These are phyloP conservation scores for Microctonus aethiopoides DNA, from an alignment of 2,888 invertebrate genomes.

Conservation along the genomic window DNA sequence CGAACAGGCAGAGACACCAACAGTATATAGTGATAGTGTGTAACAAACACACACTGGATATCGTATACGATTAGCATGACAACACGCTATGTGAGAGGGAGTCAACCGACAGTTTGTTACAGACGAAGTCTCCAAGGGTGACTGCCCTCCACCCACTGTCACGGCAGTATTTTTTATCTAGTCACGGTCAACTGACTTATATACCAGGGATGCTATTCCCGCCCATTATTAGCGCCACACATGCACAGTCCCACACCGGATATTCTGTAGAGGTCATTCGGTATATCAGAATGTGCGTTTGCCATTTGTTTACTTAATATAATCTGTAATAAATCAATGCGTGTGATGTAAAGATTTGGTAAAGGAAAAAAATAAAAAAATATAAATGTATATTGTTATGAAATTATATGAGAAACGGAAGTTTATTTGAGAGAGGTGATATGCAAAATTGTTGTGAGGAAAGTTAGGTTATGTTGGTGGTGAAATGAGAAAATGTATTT, in stretches of 20 bases:
- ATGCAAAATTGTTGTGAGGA: too few relatives aligned
- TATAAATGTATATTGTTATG: too few relatives aligned
- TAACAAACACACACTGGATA: conserved; percentile 43
- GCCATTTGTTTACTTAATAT: conserved; percentile 20
- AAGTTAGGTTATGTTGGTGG: too few relatives aligned
- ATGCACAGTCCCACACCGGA: conserved; percentile 47
- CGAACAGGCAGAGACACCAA: background rate
- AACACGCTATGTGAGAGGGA: conserved; percentile 45
- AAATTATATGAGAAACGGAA: too few relatives aligned
- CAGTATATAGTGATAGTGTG: conserved; percentile 17
- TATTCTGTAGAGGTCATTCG: conserved; percentile 19
- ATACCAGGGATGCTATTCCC: conserved; percentile 55
- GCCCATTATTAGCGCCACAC: conserved; percentile 66
- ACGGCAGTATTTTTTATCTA: conserved; percentile 67
- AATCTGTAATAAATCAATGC: conserved; percentile 29
- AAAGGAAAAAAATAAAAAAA: too few relatives aligned
- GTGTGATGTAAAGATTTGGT: too few relatives aligned
- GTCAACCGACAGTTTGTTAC: conserved; percentile 47
- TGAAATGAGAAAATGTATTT: too few relatives aligned
- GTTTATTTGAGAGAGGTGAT: too few relatives aligned
- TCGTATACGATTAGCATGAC: conserved; percentile 66
- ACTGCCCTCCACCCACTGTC: conserved; percentile 44
- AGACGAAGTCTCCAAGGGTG: conserved; percentile 30
- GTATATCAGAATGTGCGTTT: background rate
- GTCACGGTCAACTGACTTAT: conserved; percentile 67